These are phyloP conservation scores for Leptopilina drosophilae DNA, from an alignment of 2,888 invertebrate genomes.

Conservation along the genomic window DNA sequence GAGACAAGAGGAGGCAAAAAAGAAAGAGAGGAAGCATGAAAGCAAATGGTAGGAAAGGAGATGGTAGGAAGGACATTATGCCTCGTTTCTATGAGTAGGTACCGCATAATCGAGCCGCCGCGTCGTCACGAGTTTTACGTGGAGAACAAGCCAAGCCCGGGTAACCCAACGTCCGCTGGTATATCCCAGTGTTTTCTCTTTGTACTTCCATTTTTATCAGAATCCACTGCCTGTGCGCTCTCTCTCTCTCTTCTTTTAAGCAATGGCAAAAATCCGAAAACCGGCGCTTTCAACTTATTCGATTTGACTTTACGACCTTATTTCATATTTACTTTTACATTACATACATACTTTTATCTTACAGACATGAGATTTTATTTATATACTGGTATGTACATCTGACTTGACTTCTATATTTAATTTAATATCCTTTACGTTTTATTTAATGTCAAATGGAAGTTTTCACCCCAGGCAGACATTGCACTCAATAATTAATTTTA, in stretches of 20 bases:
- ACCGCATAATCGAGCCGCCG: conserved; percentile 63
- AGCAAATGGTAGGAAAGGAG: conserved; percentile 53
- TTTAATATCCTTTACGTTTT: no score
- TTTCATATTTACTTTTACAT: background rate
- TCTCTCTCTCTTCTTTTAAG: conserved; percentile 24
- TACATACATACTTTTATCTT: no score
- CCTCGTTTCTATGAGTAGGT: conserved; percentile 42
- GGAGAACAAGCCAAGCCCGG: conserved; percentile 45
- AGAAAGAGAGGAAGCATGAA: conserved; percentile 51
- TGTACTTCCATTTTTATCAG: conserved; percentile 35
- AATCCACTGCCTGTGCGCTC: conserved; percentile 12
- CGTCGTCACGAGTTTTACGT: conserved; percentile 51
- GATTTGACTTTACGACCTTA: conserved; percentile 12
- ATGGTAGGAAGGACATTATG: conserved; percentile 51
- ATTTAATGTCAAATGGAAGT: no score
- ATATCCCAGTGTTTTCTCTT: conserved; percentile 28
- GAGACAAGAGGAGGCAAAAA: conserved; percentile 62
- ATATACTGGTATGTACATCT: no score
- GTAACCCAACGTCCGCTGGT: conserved; percentile 18
- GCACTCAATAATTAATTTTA: no score
- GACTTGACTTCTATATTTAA: no score
- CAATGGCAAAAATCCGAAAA: conserved; percentile 33
- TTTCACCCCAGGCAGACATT: no score
- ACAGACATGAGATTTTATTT: no score
- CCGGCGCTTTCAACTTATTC: background rate